Evolutionary conservation across 2,797 vertebrate species (phyloP), one percentile per base, ranked within the genome.

Genomic region (Parotocinclus haroldoi): DNA sequence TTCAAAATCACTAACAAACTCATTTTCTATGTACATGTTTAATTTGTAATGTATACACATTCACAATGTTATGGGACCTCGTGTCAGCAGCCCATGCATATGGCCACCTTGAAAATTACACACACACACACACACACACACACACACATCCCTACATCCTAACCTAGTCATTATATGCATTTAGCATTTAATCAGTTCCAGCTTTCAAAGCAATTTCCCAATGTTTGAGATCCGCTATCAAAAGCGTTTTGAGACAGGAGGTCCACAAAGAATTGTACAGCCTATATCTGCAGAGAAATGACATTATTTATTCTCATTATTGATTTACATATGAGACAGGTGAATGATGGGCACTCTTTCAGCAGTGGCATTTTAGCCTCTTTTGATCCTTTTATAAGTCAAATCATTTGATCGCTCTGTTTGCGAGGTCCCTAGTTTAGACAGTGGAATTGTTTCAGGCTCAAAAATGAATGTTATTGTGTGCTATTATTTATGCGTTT

Each of bases 141-240:
- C 7, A 40, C 55, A 51, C 48, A 17, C 19, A 18, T 38, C 10
- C 37, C 60, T n/a, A 53, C 5, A 14, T 27, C 12, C 57, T 46
- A 60, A 38, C 10, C 19, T 49, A 61, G 18, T 61, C 14, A 48
- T 49, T 18, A 36, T 17, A 19, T 52, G 18, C 10, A 36, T 45
- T 56, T 38, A 65, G n/a, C 19, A 12, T 56, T 58, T 63, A 63
- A 27, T 42, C 8, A 9, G 11, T 56, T 56, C 52, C 18, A 44
- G 58, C n/a, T 46, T 64, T 63, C 68, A 70, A 70, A 64, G 60
- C 19, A 19, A 63, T 58, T 70, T 58, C 60, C 68, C 68, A 7
- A 38, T 54, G 38, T 56, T 55, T 52, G 14, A 51, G 46, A 13
- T 45, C 38, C 45, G 46, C 16, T 51, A 55, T 70, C 54, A 63